phyloP scores from a whole-genome alignment of 2,797 vertebrate genomes.

The Bradypodion pumilum region DNA sequence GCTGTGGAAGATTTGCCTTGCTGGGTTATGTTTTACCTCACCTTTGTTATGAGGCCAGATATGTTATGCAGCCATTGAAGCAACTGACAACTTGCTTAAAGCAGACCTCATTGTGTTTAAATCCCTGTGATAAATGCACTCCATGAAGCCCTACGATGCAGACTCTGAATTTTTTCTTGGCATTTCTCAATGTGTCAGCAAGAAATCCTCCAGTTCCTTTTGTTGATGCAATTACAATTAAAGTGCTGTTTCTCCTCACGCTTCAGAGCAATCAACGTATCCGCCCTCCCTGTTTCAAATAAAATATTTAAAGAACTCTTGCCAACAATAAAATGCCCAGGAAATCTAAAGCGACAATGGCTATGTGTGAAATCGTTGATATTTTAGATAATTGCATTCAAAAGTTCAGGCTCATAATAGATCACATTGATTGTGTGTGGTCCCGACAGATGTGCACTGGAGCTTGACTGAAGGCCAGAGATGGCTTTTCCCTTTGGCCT shows the following conservation, averaged over 20 bases:
- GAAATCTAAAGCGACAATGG: slow-evolving; percentile 54
- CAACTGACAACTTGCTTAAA: neutral
- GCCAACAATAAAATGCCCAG: slow-evolving; percentile 5
- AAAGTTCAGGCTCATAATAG: slow-evolving; percentile 52
- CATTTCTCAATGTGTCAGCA: slow-evolving; percentile 4
- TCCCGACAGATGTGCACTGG: slow-evolving; percentile 12
- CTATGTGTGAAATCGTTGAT: slow-evolving; percentile 44
- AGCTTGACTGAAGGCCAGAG: slow-evolving; percentile 6
- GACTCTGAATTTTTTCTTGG: slow-evolving; percentile 9
- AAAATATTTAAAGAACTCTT: slow-evolving; percentile 53
- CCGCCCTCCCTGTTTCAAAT: slow-evolving; percentile 34
- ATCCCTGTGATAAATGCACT: slow-evolving; percentile 30
- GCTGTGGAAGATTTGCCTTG: slow-evolving; percentile 1
- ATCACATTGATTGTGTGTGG: slow-evolving; percentile 45
- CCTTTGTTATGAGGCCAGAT: slow-evolving; percentile 10
- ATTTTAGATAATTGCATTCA: slow-evolving; percentile 61
- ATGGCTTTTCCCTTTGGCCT: slow-evolving; percentile 42
- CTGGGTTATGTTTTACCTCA: slow-evolving; percentile 13
- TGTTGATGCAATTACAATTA: slow-evolving; percentile 61
- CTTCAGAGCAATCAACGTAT: neutral
- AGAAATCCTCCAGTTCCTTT: slow-evolving; percentile 27
- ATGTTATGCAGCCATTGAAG: neutral
- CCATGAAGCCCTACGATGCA: slow-evolving; percentile 14
- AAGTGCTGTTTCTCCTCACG: slow-evolving; percentile 37
- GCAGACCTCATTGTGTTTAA: slow-evolving; percentile 24